A percentile compares a stretch with the other conserved stretches of the same genome.
These are phyloP conservation scores for Acipenser oxyrinchus DNA, from an alignment of 2,797 vertebrate genomes.

Conservation along the genomic window DNA sequence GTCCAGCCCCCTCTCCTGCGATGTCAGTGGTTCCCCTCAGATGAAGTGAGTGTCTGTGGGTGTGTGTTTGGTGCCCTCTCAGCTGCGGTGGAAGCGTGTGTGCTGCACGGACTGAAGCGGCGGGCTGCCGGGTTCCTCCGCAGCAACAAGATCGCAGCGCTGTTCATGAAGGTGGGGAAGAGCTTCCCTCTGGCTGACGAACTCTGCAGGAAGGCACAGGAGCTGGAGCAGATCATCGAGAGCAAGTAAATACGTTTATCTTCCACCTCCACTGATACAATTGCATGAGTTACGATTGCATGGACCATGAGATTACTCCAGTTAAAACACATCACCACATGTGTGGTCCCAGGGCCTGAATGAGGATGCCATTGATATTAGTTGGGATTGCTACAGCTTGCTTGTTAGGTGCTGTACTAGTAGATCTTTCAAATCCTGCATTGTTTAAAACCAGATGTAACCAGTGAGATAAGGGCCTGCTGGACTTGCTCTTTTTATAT, in stretches of 20 bases:
- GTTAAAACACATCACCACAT: too few relatives aligned
- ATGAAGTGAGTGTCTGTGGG: neutral
- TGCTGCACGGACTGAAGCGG: conserved; percentile 79
- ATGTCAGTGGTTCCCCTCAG: neutral
- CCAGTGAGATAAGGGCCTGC: too few relatives aligned
- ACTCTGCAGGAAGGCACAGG: conserved; percentile 86
- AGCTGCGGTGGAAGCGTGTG: conserved; percentile 91
- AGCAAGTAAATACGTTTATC: conserved; percentile 62
- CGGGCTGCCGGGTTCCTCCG: conserved; percentile 87
- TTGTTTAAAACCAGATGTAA: too few relatives aligned
- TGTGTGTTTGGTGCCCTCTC: conserved; percentile 15
- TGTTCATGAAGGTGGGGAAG: conserved; percentile 95
- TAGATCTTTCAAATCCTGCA: too few relatives aligned
- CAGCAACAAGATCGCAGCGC: conserved; percentile 92
- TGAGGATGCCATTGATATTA: too few relatives aligned
- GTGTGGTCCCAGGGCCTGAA: too few relatives aligned
- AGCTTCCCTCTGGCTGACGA: conserved; percentile 82
- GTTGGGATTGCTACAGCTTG: too few relatives aligned
- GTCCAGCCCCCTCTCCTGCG: too few relatives aligned
- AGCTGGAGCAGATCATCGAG: conserved; percentile 84
- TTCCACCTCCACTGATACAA: neutral
- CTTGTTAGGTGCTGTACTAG: too few relatives aligned
- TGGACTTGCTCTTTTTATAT: neutral
- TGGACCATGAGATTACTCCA: too few relatives aligned
- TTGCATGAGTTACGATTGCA: too few relatives aligned